These are phyloP conservation scores for Daubentonia madagascariensis DNA, from an alignment of 2,113 vertebrate species.

Conservation along the genomic window DNA sequence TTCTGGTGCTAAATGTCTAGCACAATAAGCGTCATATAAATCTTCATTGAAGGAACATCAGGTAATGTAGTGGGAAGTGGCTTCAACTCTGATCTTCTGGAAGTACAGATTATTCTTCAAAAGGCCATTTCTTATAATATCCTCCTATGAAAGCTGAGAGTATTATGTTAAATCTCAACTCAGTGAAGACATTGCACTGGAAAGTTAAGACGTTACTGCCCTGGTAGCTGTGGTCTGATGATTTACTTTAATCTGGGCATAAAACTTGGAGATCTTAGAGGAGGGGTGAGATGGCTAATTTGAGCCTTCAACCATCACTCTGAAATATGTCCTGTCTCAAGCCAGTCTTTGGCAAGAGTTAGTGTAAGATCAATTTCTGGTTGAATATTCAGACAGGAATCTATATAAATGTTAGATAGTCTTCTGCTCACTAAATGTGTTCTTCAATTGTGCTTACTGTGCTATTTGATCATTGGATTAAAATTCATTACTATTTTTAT, in stretches of 20 bases:
- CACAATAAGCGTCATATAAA: background rate
- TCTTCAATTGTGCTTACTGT: background rate
- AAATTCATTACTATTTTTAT: background rate
- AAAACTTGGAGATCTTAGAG: background rate
- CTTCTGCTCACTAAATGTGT: background rate
- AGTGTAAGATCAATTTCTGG: background rate
- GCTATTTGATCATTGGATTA: background rate
- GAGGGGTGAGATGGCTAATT: background rate
- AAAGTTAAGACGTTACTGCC: background rate
- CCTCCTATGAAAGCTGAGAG: background rate
- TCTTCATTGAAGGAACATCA: background rate
- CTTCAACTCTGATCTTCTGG: slow-evolving; percentile 24
- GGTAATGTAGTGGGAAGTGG: background rate
- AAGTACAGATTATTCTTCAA: slow-evolving; percentile 1
- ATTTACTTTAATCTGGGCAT: background rate
- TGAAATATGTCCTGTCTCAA: background rate
- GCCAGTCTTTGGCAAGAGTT: background rate
- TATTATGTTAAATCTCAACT: slow-evolving; percentile 12
- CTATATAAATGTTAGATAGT: background rate
- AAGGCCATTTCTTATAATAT: background rate
- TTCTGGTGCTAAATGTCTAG: background rate
- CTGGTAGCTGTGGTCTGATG: background rate
- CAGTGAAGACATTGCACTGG: background rate
- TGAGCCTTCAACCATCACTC: background rate
- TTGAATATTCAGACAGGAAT: background rate